These are phyloP conservation scores for Dicroscelio sp. DNA, from an alignment of 2,888 invertebrate species.

Conservation along the genomic window DNA sequence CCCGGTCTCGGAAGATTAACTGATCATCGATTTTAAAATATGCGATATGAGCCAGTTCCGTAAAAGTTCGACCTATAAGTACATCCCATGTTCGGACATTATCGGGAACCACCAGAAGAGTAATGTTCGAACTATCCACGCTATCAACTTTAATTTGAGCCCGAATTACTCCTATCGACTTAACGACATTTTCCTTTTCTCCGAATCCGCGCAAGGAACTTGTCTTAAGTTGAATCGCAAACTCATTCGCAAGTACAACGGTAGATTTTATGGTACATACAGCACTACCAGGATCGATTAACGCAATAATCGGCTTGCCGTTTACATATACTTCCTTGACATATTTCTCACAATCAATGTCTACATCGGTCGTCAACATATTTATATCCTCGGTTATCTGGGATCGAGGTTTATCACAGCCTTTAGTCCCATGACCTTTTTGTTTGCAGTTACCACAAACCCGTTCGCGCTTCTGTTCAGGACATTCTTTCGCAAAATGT, in stretches of 20 bases:
- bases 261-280: constrained; percentile 77
- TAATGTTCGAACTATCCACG: too few species aligned
- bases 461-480: neutral
- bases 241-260: constrained; percentile 43
- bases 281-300: too few species aligned
- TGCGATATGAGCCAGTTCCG: constrained; percentile 48
- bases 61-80: constrained; percentile 47
- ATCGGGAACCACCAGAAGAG: too few species aligned
- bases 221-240: constrained; percentile 7
- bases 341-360: too few species aligned
- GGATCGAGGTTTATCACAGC: too few species aligned
- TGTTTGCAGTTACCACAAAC: constrained; percentile 38
- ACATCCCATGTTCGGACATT: constrained; percentile 29
- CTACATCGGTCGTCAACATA: too few species aligned
- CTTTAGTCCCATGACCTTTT: constrained; percentile 31
- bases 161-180: constrained; percentile 47
- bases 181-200: constrained; percentile 4
- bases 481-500: constrained; percentile 31
- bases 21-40: constrained; percentile 54
- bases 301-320: too few species aligned
- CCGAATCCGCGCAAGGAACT: constrained; percentile 65
- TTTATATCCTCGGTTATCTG: too few species aligned
- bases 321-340: too few species aligned
- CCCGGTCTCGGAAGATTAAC: constrained; percentile 40
- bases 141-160: neutral